Percentiles rank a stretch among this genome's conserved stretches.
Conservation (phyloP, 2,888 invertebrate genomes). For the Xanthorhoe spadicearia region DNA sequence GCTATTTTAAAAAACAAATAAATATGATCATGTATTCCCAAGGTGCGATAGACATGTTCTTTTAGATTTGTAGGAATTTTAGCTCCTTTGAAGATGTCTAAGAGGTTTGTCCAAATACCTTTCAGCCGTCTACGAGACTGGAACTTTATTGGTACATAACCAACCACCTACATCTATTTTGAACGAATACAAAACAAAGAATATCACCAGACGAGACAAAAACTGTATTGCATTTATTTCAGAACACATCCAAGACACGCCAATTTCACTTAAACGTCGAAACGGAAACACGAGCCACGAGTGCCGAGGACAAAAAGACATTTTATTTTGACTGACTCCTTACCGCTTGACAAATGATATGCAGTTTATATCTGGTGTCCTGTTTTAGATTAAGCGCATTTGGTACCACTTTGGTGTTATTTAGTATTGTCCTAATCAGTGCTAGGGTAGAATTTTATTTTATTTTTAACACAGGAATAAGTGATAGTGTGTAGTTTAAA, state of each 20-base stretch:
- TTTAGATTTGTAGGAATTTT: too few relatives aligned
- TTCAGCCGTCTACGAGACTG: too few relatives aligned
- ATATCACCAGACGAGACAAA: background rate
- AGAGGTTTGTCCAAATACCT: too few relatives aligned
- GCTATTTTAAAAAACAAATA: too few relatives aligned
- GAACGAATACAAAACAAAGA: conserved; percentile 2
- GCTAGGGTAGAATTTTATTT: conserved; percentile 5
- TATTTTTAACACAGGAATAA: background rate
- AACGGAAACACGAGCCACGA: conserved; percentile 39
- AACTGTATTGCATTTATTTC: conserved; percentile 9
- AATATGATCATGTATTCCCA: too few relatives aligned
- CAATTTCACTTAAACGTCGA: conserved; percentile 28
- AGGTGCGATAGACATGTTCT: too few relatives aligned
- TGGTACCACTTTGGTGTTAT: conserved; percentile 44
- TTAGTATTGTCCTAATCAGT: conserved; percentile 37
- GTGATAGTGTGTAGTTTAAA: background rate
- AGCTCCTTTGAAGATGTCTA: too few relatives aligned
- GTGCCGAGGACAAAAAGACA: conserved; percentile 43
- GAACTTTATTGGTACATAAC: too few relatives aligned
- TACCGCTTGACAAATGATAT: conserved; percentile 58
- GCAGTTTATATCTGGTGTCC: conserved; percentile 42
- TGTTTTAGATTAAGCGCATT: conserved; percentile 40
- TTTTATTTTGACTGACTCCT: conserved; percentile 52
- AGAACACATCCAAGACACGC: conserved; percentile 21
- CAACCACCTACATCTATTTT: background rate